A percentile compares a stretch with the other conserved stretches of the same genome.
phyloP scores from a whole-genome alignment of 2,797 vertebrate species.

The Phoebastria nigripes region DNA sequence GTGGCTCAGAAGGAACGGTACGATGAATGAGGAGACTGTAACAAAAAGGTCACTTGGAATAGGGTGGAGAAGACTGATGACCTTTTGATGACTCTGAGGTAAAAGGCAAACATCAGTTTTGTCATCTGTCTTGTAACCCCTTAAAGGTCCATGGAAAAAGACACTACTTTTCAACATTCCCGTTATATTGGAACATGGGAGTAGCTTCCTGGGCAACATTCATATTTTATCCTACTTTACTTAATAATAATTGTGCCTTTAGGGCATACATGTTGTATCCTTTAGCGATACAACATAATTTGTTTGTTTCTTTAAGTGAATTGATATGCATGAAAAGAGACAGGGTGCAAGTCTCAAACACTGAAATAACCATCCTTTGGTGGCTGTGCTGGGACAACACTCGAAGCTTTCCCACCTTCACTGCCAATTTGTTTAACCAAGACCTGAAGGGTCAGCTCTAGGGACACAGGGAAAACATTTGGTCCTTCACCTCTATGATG shows the following conservation, averaged over 20 bases:
- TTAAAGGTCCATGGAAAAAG: neutral
- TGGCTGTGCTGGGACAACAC: neutral
- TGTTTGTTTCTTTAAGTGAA: neutral
- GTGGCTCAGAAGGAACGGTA: neutral
- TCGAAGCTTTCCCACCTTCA: neutral
- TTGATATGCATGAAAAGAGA: neutral
- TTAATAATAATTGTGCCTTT: neutral
- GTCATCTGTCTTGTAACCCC: neutral
- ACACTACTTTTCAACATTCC: neutral
- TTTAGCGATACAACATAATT: neutral
- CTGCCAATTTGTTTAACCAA: neutral
- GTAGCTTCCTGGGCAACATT: neutral
- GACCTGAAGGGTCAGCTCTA: neutral
- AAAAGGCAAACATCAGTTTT: constrained; percentile 17
- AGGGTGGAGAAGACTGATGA: neutral
- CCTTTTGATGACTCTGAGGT: neutral
- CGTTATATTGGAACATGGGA: neutral
- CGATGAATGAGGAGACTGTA: neutral
- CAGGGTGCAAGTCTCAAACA: neutral
- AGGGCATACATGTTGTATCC: neutral
- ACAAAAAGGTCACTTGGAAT: neutral
- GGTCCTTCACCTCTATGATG: neutral
- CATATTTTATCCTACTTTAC: neutral
- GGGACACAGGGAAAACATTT: neutral
- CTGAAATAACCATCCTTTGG: neutral